Evolutionary conservation across 2,888 invertebrate species (phyloP), one percentile per base, ranked within the genome.

Genomic region (Acanthopleura granulata): DNA sequence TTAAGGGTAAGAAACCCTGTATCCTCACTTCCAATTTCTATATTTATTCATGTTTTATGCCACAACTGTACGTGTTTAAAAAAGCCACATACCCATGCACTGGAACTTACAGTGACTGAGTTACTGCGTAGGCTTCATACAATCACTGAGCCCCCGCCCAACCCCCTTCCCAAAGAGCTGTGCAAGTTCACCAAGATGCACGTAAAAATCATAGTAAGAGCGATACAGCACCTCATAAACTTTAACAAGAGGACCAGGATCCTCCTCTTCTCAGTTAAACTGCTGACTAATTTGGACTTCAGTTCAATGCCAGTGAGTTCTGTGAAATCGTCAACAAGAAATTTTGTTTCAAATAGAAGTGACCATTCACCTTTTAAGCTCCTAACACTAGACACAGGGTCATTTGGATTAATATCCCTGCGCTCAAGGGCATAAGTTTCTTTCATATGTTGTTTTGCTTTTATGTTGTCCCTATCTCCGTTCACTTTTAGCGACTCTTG

Each of bases 341-440:
- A n/a, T 16, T 49, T n/a, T 71, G 1, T 11, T 18, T 49, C 50
- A 71, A 71, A 71, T 22, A 71, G 71, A 1, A 71, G 71, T 40
- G 71, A 40, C 71, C 71, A 71, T 71, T 40, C 71, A 22, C 1
- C n/a, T 71, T 49, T 71, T 22, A 57, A 57, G 57, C n/a, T n/a
- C 18, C 57, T 22, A 27, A 66, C 66, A 66, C 22, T 66, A 27
- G 22, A 6, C 29, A 66, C 66, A 22, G 66, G 66, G 29, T 66
- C 66, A 3, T 27, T 14, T 57, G 1, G n/a, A 14, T 66, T 66
- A 27, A 66, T 66, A 22, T 18, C 29, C 66, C 29, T 16, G 16
- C 25, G 66, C 25, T 66, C 12, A 66, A 66, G 66, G 1, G 25
- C 29, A 66, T 66, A 66, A 1, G 66, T 66, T 27, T 66, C 3